Conservation (phyloP, 1,140 invertebrate species). For the Drosophila carrolli region DNA sequence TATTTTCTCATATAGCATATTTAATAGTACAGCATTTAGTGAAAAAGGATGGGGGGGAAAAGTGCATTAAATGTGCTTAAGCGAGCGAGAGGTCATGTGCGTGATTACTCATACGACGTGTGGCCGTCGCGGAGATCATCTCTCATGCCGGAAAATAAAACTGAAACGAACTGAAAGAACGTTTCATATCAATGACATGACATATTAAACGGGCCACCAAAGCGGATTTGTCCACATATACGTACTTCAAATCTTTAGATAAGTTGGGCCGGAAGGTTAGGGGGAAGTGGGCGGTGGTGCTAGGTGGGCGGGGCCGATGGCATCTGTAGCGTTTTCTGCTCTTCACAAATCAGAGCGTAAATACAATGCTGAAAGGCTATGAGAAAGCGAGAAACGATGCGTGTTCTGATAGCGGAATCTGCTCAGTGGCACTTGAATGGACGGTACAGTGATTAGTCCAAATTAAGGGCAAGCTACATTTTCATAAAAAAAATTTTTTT, state of each 20-base stretch:
- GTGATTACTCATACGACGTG: conserved; percentile 74
- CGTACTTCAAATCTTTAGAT: conserved; percentile 46
- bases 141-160: conserved; percentile 24
- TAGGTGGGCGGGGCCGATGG: conserved; percentile 11
- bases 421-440: conserved; percentile 60
- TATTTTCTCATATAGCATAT: conserved; percentile 24
- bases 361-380: conserved; percentile 67
- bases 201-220: conserved; percentile 70
- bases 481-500: too few relatives aligned
- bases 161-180: conserved; percentile 34
- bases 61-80: conserved; percentile 54
- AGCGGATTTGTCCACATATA: conserved; percentile 57
- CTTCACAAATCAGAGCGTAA: conserved; percentile 78
- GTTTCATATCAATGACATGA: conserved; percentile 68
- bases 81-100: conserved; percentile 71
- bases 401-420: conserved; percentile 63
- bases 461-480: too few relatives aligned
- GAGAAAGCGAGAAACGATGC: conserved; percentile 53
- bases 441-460: conserved; percentile 26
- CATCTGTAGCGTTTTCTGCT: conserved; percentile 50
- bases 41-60: background rate
- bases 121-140: conserved; percentile 37
- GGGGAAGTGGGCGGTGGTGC: background rate
- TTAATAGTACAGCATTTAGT: conserved; percentile 35
- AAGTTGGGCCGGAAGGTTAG: background rate